phyloP scores from a whole-genome alignment of 2,888 invertebrate species.

The Pedicia rivosa region DNA sequence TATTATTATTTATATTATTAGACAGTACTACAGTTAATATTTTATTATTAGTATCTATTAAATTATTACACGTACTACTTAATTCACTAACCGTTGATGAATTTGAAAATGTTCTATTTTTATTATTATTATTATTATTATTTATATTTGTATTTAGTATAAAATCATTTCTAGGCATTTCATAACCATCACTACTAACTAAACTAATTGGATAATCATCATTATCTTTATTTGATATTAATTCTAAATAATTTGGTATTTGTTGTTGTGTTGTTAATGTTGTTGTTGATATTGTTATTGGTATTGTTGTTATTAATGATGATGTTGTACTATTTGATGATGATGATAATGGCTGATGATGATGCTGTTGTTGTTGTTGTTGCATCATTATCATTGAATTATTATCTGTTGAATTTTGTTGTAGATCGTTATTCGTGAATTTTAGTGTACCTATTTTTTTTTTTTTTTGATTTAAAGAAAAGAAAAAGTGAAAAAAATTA shows the following conservation, averaged over 20 bases:
- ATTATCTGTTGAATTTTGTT: constrained; percentile 10
- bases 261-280: not conserved
- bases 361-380: constrained; percentile 6
- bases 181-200: constrained; percentile 12
- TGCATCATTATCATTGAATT: constrained; percentile 3
- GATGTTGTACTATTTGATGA: constrained; percentile 4
- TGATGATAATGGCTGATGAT: too few species aligned
- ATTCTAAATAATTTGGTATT: constrained; percentile 46
- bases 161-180: constrained; percentile 11
- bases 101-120: constrained; percentile 11
- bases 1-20: too few species aligned
- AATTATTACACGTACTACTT: constrained; percentile 6
- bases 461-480: not conserved
- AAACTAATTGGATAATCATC: constrained; percentile 14
- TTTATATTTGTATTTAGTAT: constrained; percentile 5
- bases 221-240: constrained; percentile 41
- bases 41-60: not conserved
- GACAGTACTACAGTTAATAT: not conserved
- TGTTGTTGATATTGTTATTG: not conserved
- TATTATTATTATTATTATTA: not conserved
- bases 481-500: too few species aligned
- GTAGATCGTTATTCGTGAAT: constrained; percentile 7
- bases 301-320: not conserved
- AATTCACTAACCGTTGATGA: constrained; percentile 14
- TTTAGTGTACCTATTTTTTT: constrained; percentile 9